phyloP scores from a whole-genome alignment of 1,140 invertebrate species.

The Brachionus paranguensis region DNA sequence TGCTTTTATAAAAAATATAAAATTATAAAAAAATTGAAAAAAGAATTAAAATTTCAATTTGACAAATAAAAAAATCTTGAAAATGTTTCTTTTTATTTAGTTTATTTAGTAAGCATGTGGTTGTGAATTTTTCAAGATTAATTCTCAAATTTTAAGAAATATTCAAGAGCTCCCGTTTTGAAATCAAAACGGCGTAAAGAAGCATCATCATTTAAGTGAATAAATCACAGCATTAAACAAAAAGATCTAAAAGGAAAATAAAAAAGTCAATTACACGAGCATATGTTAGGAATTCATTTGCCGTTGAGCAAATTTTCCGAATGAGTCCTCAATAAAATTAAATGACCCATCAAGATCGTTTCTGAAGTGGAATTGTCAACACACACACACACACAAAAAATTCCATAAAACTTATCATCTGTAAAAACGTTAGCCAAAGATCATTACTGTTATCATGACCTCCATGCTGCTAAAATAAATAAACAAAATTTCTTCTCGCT shows the following conservation, averaged over 20 bases:
- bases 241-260: neutral
- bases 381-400: neutral
- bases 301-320: neutral
- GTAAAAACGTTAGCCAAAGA: neutral
- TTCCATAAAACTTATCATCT: conserved; percentile 35
- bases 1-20: too few relatives aligned
- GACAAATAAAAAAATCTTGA: too few relatives aligned
- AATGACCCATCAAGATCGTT: neutral
- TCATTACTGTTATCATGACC: conserved; percentile 3
- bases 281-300: neutral
- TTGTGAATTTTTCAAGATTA: neutral
- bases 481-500: conserved; percentile 2
- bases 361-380: neutral
- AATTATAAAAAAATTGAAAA: too few relatives aligned
- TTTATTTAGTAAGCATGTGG: neutral
- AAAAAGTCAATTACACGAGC: neutral
- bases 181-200: neutral
- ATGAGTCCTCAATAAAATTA: neutral
- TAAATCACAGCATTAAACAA: neutral
- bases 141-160: neutral
- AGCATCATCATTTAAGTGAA: neutral
- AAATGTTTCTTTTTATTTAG: too few relatives aligned
- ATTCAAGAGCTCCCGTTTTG: neutral
- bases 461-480: neutral
- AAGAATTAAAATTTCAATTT: too few relatives aligned